Percentiles rank a stretch among this genome's conserved stretches.
Evolutionary conservation across 2,113 vertebrate genomes (phyloP).

Genomic region (Meles meles): DNA sequence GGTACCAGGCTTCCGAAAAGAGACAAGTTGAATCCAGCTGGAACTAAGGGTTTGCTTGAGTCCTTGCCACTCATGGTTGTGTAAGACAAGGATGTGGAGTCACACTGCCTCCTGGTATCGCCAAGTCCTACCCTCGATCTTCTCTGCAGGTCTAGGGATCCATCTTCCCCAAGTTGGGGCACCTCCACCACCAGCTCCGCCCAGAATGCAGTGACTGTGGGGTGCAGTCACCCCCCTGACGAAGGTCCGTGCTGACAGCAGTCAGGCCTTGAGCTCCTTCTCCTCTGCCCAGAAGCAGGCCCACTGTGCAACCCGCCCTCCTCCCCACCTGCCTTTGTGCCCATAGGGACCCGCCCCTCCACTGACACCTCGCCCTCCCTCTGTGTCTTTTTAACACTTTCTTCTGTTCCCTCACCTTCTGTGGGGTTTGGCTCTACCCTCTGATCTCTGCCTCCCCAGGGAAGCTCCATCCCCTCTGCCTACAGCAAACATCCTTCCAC

Average conservation of each 20-base stretch:
- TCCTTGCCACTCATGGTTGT: not conserved
- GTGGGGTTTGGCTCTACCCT: not conserved
- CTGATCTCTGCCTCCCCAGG: not conserved
- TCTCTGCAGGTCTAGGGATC: not conserved
- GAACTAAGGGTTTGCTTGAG: not conserved
- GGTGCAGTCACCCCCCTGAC: not conserved
- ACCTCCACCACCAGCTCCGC: not conserved
- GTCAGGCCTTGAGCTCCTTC: not conserved
- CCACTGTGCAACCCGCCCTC: not conserved
- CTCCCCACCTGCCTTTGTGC: not conserved
- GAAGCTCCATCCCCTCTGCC: not conserved
- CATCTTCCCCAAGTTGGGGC: fast-evolving
- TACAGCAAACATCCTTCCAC: not conserved
- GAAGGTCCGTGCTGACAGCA: fast-evolving
- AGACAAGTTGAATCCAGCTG: not conserved
- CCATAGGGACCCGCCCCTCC: not conserved
- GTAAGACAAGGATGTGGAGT: not conserved
- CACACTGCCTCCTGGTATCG: not conserved
- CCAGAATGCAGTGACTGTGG: not conserved
- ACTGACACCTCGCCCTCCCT: not conserved
- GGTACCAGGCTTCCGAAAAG: not conserved
- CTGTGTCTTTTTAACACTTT: not conserved
- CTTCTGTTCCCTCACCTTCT: not conserved
- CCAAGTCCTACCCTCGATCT: not conserved
- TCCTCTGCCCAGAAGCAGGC: too few species aligned